Conservation (phyloP, 2,113 vertebrate species). For the Pteropus alecto region DNA sequence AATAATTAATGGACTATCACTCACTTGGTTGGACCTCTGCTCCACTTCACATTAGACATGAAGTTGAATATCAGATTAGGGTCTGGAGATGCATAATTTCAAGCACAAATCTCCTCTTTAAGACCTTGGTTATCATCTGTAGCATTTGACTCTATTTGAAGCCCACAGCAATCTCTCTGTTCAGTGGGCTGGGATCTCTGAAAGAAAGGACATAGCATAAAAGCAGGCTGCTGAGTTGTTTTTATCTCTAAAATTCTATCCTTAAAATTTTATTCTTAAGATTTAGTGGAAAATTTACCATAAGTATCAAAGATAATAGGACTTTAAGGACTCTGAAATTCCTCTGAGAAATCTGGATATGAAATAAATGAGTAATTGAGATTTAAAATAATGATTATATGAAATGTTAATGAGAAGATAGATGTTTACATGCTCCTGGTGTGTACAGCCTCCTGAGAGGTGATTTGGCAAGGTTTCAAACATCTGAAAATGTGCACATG, state of each 20-base stretch:
- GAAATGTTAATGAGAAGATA: not conserved
- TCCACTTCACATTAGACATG: not conserved
- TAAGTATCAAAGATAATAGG: not conserved
- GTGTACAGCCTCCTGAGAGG: not conserved
- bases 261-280: not conserved
- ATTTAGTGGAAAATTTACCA: not conserved
- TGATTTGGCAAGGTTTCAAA: not conserved
- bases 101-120: not conserved
- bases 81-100: not conserved
- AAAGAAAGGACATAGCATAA: not conserved
- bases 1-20: not conserved
- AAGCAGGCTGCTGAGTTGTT: not conserved
- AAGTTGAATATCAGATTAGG: not conserved
- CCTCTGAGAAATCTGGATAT: not conserved
- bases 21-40: not conserved
- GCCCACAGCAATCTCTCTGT: not conserved
- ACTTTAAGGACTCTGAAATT: not conserved
- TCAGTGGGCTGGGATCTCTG: not conserved
- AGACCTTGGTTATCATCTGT: not conserved
- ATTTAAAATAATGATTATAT: not conserved
- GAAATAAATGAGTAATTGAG: not conserved
- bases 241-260: not conserved
- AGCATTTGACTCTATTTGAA: not conserved
- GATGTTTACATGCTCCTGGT: not conserved
- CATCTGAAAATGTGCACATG: not conserved